Conservation (phyloP, 2,888 invertebrate species). For the Ichneumon xanthorius region DNA sequence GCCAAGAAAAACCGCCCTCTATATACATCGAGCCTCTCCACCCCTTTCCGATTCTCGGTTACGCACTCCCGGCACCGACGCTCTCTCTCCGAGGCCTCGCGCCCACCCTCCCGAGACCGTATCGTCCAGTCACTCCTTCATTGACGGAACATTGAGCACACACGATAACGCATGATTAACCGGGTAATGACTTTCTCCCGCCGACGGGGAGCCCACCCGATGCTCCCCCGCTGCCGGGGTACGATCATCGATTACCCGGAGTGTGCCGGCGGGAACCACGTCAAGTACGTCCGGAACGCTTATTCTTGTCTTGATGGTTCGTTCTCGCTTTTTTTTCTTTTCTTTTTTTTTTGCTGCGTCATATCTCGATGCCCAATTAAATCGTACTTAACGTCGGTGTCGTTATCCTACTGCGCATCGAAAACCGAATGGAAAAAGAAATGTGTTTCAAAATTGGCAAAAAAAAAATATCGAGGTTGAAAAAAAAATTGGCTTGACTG, state of each 20-base stretch:
- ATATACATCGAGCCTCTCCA: slow-evolving; percentile 43
- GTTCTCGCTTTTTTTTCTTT: slow-evolving; percentile 26
- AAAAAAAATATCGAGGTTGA: no score
- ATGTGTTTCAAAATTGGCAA: no score
- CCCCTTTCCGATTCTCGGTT: slow-evolving; percentile 58
- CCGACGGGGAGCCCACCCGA: slow-evolving; percentile 44
- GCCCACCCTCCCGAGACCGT: slow-evolving; percentile 76
- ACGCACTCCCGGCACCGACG: slow-evolving; percentile 35
- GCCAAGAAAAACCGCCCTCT: slow-evolving; percentile 77
- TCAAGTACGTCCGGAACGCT: slow-evolving; percentile 60
- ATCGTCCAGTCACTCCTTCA: slow-evolving; percentile 80
- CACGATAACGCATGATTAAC: slow-evolving; percentile 85
- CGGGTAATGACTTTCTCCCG: slow-evolving; percentile 82
- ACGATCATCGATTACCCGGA: slow-evolving; percentile 67
- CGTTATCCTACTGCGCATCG: neutral
- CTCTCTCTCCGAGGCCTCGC: slow-evolving; percentile 29
- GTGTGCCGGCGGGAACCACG: slow-evolving; percentile 46
- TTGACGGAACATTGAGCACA: slow-evolving; percentile 84
- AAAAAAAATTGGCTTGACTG: neutral
- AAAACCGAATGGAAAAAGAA: neutral
- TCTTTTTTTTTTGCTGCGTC: slow-evolving; percentile 37
- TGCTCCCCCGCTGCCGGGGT: slow-evolving; percentile 41
- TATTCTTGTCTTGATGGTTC: slow-evolving; percentile 17
- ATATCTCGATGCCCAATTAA: neutral
- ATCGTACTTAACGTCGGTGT: neutral